Evolutionary conservation across 2,888 invertebrate genomes (phyloP).

Genomic region (Pyrrhia umbra): DNA sequence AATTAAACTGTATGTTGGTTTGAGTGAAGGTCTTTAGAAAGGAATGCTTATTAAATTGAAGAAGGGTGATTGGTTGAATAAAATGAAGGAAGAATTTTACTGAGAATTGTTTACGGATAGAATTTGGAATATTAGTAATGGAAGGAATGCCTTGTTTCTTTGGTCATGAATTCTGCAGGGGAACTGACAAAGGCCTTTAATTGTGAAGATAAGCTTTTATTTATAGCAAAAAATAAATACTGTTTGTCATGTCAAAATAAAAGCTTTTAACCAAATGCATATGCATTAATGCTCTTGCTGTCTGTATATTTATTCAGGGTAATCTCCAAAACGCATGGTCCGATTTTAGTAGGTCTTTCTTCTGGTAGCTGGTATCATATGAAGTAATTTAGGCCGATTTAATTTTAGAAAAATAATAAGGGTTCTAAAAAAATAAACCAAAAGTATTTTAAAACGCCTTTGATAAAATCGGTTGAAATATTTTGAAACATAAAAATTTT

Average conservation of each 20-base stretch:
- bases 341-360: too few relatives aligned
- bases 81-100: constrained; percentile 27
- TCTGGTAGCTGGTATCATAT: too few relatives aligned
- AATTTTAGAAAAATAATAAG: too few relatives aligned
- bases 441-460: too few relatives aligned
- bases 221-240: too few relatives aligned
- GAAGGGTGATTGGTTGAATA: constrained; percentile 27
- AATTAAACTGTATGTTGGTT: constrained; percentile 57
- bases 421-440: too few relatives aligned
- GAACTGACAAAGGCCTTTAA: neutral
- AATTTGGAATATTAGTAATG: constrained; percentile 35
- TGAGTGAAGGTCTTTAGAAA: constrained; percentile 37
- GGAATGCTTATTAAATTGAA: constrained; percentile 52
- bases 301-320: too few relatives aligned
- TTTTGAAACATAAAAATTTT: neutral
- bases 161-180: constrained; percentile 4
- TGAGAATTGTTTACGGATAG: constrained; percentile 15
- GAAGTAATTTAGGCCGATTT: too few relatives aligned
- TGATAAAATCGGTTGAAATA: neutral
- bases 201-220: neutral
- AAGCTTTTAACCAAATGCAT: too few relatives aligned
- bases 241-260: too few relatives aligned
- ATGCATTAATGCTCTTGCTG: too few relatives aligned
- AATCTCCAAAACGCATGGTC: too few relatives aligned
- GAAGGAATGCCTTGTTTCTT: neutral